These are phyloP conservation scores for Heteromormyrus szaboi DNA, from an alignment of 2,797 vertebrate genomes.

Conservation along the genomic window DNA sequence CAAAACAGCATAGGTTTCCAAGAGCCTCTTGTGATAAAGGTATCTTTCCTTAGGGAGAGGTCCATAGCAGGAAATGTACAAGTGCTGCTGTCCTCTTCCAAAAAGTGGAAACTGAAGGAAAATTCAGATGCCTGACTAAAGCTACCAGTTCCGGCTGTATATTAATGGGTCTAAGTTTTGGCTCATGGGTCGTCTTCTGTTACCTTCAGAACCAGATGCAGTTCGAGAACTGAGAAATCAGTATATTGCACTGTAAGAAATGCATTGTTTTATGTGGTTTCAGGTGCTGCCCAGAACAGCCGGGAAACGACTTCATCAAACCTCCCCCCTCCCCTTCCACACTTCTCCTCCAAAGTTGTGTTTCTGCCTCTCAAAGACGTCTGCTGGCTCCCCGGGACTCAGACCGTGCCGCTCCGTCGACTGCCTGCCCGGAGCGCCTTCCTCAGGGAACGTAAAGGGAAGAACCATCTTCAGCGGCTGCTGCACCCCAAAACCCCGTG, in stretches of 20 bases:
- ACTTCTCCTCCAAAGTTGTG: not conserved
- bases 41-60: not conserved
- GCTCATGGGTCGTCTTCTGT: not conserved
- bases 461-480: not conserved
- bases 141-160: not conserved
- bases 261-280: not conserved
- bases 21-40: not conserved
- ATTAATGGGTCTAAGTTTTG: not conserved
- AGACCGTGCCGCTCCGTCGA: not conserved
- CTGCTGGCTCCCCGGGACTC: not conserved
- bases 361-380: not conserved
- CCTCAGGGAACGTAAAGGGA: conserved; percentile 5
- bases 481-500: conserved; percentile 18
- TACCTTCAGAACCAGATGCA: not conserved
- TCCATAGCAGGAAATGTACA: not conserved
- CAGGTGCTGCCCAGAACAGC: conserved; percentile 29
- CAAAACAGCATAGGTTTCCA: not conserved
- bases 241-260: not conserved
- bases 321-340: conserved; percentile 10
- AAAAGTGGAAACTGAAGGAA: not conserved
- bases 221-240: not conserved
- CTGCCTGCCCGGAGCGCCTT: not conserved
- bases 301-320: conserved; percentile 10
- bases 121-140: not conserved
- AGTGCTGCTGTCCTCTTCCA: not conserved